A percentile compares a stretch with the other conserved stretches of the same genome.
These are phyloP conservation scores for Melipona beecheii DNA, from an alignment of 2,888 invertebrate species.

Conservation along the genomic window DNA sequence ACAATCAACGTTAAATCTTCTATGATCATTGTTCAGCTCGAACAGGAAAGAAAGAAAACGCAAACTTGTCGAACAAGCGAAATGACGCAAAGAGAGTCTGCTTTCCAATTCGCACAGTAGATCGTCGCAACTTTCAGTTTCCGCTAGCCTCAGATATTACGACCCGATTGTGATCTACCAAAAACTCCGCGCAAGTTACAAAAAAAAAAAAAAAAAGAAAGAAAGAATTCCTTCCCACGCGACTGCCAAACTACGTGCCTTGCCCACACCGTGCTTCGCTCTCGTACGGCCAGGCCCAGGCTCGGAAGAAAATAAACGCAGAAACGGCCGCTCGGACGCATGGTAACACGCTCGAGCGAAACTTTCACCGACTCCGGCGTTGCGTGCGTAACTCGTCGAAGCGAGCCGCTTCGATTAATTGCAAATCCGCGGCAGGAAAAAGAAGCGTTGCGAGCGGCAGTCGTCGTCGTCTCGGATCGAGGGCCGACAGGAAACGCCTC, in stretches of 20 bases:
- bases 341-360: slow-evolving; percentile 5
- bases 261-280: not conserved
- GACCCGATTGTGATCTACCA: not conserved
- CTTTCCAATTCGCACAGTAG: not conserved
- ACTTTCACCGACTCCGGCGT: slow-evolving; percentile 42
- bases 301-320: not conserved
- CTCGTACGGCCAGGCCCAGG: not conserved
- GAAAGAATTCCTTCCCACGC: not conserved
- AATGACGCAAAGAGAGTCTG: not conserved
- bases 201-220: not conserved
- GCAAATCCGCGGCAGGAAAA: not conserved
- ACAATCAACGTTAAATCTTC: too few species aligned
- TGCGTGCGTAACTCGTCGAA: slow-evolving; percentile 24
- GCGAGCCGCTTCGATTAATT: slow-evolving; percentile 37
- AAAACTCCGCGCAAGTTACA: not conserved
- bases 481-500: slow-evolving; percentile 67
- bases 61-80: not conserved
- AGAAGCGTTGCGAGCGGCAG: not conserved
- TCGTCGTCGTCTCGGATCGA: slow-evolving; percentile 16
- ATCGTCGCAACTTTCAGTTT: not conserved
- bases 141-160: not conserved
- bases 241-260: not conserved
- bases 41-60: too few species aligned
- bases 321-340: not conserved
- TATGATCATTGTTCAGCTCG: not conserved